phyloP scores from a whole-genome alignment of 1,140 invertebrate genomes.

The Agrypnia vestita region DNA sequence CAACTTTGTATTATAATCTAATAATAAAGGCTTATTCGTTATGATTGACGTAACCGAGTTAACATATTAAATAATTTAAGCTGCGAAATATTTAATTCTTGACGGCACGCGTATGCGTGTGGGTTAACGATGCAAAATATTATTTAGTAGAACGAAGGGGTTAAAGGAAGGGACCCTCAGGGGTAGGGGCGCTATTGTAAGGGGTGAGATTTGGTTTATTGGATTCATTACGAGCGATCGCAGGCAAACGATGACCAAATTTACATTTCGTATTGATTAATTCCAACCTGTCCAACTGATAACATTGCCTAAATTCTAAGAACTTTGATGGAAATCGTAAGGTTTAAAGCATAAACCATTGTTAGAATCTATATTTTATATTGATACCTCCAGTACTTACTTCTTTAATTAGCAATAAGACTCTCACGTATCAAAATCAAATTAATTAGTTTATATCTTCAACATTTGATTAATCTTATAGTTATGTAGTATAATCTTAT shows the following conservation, averaged over 20 bases:
- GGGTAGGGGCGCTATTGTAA: slow-evolving; percentile 1
- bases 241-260: slow-evolving; percentile 44
- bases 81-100: slow-evolving; percentile 8
- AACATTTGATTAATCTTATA: too few species aligned
- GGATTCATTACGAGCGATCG: slow-evolving; percentile 54
- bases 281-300: slow-evolving; percentile 11
- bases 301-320: background rate
- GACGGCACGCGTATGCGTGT: background rate
- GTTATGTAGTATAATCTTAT: too few species aligned
- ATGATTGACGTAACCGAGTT: slow-evolving; percentile 16
- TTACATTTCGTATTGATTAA: slow-evolving; percentile 45
- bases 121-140: slow-evolving; percentile 12
- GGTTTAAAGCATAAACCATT: too few species aligned
- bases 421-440: too few species aligned
- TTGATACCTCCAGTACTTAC: too few species aligned
- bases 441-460: too few species aligned
- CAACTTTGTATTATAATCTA: too few species aligned
- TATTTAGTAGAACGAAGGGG: background rate
- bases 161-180: slow-evolving; percentile 4
- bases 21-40: too few species aligned
- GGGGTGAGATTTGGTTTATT: slow-evolving; percentile 44
- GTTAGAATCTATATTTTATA: too few species aligned
- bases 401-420: too few species aligned
- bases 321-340: background rate
- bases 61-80: slow-evolving; percentile 26